These are phyloP conservation scores for Azorinus chamasolen DNA, from an alignment of 2,888 invertebrate species.

Conservation along the genomic window DNA sequence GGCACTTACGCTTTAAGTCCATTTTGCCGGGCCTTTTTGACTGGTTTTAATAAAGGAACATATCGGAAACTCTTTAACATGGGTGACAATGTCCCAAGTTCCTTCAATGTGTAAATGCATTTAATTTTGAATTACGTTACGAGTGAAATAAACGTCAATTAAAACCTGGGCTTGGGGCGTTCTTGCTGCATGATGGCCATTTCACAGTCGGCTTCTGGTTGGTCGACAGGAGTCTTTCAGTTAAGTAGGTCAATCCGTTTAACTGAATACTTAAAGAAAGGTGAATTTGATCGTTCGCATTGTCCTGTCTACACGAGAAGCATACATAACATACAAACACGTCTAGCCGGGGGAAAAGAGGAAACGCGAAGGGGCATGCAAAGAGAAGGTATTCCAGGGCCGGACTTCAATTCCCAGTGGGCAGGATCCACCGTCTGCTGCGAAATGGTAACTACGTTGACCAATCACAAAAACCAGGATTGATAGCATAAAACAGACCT, in stretches of 20 bases:
- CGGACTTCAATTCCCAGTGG: slow-evolving; percentile 86
- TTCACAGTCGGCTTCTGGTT: background rate
- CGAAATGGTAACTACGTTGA: slow-evolving; percentile 47
- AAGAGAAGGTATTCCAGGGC: slow-evolving; percentile 70
- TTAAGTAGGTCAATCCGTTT: slow-evolving; percentile 6
- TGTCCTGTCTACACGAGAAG: background rate
- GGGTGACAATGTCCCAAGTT: no score
- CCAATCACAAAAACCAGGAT: no score
- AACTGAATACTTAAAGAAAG: background rate
- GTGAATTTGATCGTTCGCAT: background rate
- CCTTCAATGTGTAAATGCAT: no score
- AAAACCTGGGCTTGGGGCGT: no score
- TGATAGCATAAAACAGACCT: no score
- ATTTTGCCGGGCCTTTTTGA: no score
- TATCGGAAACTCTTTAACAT: no score
- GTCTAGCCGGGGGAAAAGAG: background rate
- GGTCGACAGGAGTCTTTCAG: background rate
- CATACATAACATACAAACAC: background rate
- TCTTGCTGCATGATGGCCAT: no score
- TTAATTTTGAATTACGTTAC: no score
- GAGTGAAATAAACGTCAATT: no score
- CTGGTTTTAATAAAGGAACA: no score
- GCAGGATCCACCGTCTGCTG: slow-evolving; percentile 86
- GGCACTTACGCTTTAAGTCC: no score
- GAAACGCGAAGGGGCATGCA: background rate